Conservation (phyloP, 2,113 vertebrate genomes). For the Xerus inauris region DNA sequence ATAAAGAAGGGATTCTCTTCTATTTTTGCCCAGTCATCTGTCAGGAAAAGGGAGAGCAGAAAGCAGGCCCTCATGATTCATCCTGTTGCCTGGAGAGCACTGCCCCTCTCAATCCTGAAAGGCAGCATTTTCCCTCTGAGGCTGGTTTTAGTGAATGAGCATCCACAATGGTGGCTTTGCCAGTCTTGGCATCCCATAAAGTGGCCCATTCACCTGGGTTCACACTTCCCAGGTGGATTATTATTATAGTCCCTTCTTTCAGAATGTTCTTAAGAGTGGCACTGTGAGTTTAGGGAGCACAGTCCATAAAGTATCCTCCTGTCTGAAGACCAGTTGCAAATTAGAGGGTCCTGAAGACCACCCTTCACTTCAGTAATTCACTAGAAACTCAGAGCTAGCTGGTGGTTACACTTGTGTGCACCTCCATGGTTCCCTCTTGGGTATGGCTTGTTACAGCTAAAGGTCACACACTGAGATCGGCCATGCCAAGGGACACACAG, state of each 20-base stretch:
- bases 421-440: background rate
- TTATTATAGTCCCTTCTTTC: background rate
- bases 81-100: conserved; percentile 31
- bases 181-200: rapidly evolving
- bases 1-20: conserved; percentile 81
- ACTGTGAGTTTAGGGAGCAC: background rate
- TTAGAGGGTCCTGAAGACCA: background rate
- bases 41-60: background rate
- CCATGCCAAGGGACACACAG: background rate
- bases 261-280: background rate
- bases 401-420: background rate
- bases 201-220: background rate
- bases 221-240: background rate
- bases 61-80: conserved; percentile 55
- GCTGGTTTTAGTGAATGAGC: conserved; percentile 41
- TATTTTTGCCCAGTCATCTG: conserved; percentile 81
- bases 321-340: background rate
- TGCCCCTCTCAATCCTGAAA: background rate
- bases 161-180: background rate
- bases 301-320: background rate
- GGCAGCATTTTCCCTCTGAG: background rate
- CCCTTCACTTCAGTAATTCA: background rate
- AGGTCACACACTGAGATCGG: background rate
- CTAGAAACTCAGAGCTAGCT: background rate
- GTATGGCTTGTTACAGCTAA: background rate